These are phyloP conservation scores for Astropecten irregularis DNA, from an alignment of 53 echinoderm and acorn worm genomes.

Conservation along the genomic window DNA sequence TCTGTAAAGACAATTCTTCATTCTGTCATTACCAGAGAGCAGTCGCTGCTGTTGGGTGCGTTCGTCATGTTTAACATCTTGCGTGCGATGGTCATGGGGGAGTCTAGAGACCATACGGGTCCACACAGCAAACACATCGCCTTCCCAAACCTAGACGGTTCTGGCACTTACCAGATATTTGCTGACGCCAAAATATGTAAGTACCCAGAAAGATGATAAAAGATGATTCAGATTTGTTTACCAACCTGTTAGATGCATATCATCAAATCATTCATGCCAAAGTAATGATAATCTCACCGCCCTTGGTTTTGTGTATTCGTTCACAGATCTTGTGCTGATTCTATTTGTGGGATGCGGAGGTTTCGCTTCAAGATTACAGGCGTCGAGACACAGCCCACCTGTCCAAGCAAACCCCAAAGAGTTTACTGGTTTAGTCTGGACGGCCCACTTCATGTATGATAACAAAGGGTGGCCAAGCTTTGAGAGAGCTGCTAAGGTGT, in stretches of 20 bases:
- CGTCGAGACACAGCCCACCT: neutral
- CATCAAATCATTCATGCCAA: too few relatives aligned
- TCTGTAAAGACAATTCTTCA: neutral
- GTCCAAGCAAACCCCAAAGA: slow-evolving; percentile 57
- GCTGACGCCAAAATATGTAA: slow-evolving; percentile 95
- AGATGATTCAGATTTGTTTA: too few relatives aligned
- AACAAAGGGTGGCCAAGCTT: slow-evolving; percentile 89
- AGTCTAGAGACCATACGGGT: slow-evolving; percentile 35
- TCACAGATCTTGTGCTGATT: slow-evolving; percentile 44
- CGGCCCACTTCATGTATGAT: slow-evolving; percentile 87
- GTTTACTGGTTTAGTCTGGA: slow-evolving; percentile 81
- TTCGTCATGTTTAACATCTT: slow-evolving; percentile 78
- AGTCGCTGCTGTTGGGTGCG: slow-evolving; percentile 48
- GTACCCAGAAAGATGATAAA: too few relatives aligned
- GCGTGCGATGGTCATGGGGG: slow-evolving; percentile 66
- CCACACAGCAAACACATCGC: slow-evolving; percentile 75
- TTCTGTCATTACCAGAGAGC: slow-evolving; percentile 64
- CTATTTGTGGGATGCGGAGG: slow-evolving; percentile 38
- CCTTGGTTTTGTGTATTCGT: neutral
- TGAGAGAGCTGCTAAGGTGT: slow-evolving; percentile 79
- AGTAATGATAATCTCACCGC: too few relatives aligned
- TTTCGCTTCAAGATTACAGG: slow-evolving; percentile 19
- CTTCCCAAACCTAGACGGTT: slow-evolving; percentile 91
- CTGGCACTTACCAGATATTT: slow-evolving; percentile 80
- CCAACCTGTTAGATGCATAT: too few relatives aligned